Base-by-base conservation (phyloP, 1,140 invertebrate species). In the Drosophila seguyi region DNA sequence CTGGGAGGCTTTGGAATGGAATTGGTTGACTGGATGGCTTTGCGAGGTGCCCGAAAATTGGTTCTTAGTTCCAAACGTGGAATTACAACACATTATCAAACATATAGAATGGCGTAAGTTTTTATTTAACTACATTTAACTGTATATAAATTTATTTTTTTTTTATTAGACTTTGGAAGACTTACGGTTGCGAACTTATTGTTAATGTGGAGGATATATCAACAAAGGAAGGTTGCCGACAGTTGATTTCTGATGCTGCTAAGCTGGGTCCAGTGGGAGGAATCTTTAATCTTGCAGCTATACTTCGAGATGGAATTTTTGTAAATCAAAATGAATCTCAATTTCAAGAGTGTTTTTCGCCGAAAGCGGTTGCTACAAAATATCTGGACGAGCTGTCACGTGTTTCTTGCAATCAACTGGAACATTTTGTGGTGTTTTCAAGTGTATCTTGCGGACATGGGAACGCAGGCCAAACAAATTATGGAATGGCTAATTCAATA, bases 1-100 rank as follows among this genome's bases (percentile, higher is more conserved):
- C 93, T 98, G 0, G 98, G 97, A 34, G 97, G 97, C 3, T 98
- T 99, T 92, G 98, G 98, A 38, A 93, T 99, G n/a, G 98, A 99
- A 92, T 90, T 99, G 47, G 95, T 95, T 5, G 95, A 98, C 87
- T 99, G 98, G 97, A 93, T 99, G 62, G 94, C 97, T 16, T 90
- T 96, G 29, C 94, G 97, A 84, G 98, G 97, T 3, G 97, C 96
- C 8, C 95, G 93, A 65, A 96, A 96, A 81, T 76, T 99, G 1
- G 93, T 98, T 3, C 93, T 99, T 0, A 97, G 96, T 1, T 98
- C 97, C 3, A 94, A 97, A 75, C 94, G 94, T 59, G 97, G 97
- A 25, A 92, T 98, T 13, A 94, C 92, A 50, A 97, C 95, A 74
- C 97, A 97, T 11, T 98, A 98, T 92, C 97, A 98, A 93, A 91